These are phyloP conservation scores for Philantomba maxwellii DNA, from an alignment of 2,113 vertebrate genomes.

Conservation along the genomic window DNA sequence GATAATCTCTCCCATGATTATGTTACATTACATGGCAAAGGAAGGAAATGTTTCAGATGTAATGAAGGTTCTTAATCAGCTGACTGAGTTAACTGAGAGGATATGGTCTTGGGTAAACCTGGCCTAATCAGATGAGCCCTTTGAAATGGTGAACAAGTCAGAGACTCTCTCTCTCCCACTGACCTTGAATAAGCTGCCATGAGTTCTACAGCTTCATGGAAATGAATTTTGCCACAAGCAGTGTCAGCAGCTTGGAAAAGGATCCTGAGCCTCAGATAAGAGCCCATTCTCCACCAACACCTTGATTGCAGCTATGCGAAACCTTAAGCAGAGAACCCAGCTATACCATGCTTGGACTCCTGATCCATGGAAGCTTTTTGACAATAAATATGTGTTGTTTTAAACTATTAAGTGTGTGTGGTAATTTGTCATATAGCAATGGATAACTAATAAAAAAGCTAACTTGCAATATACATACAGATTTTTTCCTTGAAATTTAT, in stretches of 20 bases:
- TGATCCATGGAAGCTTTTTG: background rate
- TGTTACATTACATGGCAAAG: background rate
- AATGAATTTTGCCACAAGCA: background rate
- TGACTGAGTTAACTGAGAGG: background rate
- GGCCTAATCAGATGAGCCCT: background rate
- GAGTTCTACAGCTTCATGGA: background rate
- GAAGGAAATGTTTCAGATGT: background rate
- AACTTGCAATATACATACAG: background rate
- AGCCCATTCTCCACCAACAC: background rate
- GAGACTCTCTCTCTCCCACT: background rate
- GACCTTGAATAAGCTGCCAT: background rate
- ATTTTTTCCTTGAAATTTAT: background rate
- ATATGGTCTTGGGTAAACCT: background rate
- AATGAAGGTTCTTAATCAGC: background rate
- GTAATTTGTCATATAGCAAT: background rate
- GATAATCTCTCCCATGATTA: background rate
- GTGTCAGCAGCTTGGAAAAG: background rate
- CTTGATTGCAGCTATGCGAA: background rate
- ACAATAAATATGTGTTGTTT: slow-evolving; percentile 17
- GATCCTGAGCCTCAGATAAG: background rate
- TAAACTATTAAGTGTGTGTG: background rate
- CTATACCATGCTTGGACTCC: background rate
- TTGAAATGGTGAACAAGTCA: background rate
- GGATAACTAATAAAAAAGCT: slow-evolving; percentile 7
- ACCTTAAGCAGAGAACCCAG: background rate